Conservation (phyloP, 2,113 vertebrate genomes). For the Oxyruncus cristatus region DNA sequence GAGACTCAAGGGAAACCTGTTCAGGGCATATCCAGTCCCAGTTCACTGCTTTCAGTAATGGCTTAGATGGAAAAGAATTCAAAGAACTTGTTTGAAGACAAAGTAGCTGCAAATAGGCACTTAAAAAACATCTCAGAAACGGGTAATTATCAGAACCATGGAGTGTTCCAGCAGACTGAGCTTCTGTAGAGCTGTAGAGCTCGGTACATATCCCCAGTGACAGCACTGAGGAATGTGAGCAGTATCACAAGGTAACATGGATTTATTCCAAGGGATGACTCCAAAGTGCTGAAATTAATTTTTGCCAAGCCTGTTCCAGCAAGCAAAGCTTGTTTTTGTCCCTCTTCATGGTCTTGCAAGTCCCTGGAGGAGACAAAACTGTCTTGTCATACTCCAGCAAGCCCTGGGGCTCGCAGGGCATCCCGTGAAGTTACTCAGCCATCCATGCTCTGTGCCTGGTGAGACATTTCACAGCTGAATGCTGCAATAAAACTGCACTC, state of each 20-base stretch:
- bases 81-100: not conserved
- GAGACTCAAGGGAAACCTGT: not conserved
- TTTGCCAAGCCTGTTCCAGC: not conserved
- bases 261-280: slow-evolving; percentile 25
- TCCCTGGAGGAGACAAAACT: not conserved
- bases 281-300: not conserved
- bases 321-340: not conserved
- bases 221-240: not conserved
- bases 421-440: not conserved
- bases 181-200: not conserved
- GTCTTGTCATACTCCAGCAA: not conserved
- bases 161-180: not conserved
- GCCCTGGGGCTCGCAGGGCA: not conserved
- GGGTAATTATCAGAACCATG: not conserved
- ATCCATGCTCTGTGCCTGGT: not conserved
- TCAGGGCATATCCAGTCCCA: not conserved
- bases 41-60: not conserved
- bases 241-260: slow-evolving; percentile 22
- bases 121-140: not conserved
- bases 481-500: not conserved
- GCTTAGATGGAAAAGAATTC: not conserved
- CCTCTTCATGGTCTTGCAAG: not conserved
- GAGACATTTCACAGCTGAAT: not conserved
- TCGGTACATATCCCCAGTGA: not conserved
- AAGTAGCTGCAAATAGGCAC: slow-evolving; percentile 9